Base-by-base conservation (phyloP, 2,113 vertebrate species). In the Galeopterus variegatus region DNA sequence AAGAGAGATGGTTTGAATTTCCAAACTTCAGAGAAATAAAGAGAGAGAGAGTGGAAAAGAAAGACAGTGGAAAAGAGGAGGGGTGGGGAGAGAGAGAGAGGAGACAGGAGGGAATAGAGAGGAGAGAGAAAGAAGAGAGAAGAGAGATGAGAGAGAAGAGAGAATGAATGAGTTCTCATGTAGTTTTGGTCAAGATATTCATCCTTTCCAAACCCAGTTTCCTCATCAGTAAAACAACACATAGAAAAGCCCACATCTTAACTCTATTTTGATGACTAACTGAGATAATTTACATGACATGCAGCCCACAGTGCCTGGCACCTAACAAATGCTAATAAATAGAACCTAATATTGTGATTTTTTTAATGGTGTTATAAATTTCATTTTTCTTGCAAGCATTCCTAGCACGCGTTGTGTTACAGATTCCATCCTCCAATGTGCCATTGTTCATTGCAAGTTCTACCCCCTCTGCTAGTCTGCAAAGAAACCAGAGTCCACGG, bases 131-230 rank as follows among this genome's bases (percentile, higher is more conserved):
- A 31, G 8, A 3, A 64, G 75, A 77, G 28, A 58, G 4, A 17
- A n/a, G 7, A 31, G 3, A 45, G 26, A 56, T 24, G 24, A 15
- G 6, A 50, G 8, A 41, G 8, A n/a, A 54, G 23, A 36, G 17
- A 76, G 26, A 92, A 82, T 36, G n/a, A 88, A 31, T 52, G 13
- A 54, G n/a, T 85, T 85, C 23, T 15, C 24, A 1, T 56, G 24
- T 62, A 64, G 64, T 31, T 28, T 60, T 90, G 36, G 75, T 58
- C 69, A 85, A 76, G 31, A 21, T 81, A 52, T 6, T 13, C 41
- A 69, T 62, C 86, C n/a, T 96, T 95, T 90, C 31, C 60, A 84
- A 93, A 41, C 13, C 24, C 48, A 54, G 31, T 41, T 96, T 93
- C 26, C 60, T 94, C 28, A 70, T 79, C 13, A 73, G 26, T 73